These are phyloP conservation scores for Euzetes globulus DNA, from an alignment of 2,888 invertebrate species.

Conservation along the genomic window DNA sequence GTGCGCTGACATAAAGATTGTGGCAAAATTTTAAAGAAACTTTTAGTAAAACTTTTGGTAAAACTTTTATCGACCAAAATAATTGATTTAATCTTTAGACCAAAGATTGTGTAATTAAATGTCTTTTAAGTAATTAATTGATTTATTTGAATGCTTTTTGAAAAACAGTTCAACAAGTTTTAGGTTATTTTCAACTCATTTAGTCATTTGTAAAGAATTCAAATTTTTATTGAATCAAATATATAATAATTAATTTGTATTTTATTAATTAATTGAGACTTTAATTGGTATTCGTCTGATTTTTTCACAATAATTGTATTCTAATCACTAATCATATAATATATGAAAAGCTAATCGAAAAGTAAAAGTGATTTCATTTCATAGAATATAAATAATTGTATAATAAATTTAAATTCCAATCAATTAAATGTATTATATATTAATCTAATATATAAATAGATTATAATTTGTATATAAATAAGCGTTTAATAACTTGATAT, in stretches of 20 bases:
- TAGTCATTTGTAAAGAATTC: background rate
- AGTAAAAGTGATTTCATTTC: slow-evolving; percentile 12
- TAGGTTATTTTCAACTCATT: background rate
- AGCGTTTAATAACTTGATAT: no score
- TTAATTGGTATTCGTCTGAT: no score
- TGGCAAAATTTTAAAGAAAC: no score
- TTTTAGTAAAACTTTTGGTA: background rate
- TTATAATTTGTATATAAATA: background rate
- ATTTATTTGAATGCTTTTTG: background rate
- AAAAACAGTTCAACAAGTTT: background rate
- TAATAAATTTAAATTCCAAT: background rate
- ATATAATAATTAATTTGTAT: no score
- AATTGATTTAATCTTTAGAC: background rate
- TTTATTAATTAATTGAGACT: no score
- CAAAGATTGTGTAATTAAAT: background rate
- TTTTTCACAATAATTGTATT: background rate
- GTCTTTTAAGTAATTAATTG: background rate
- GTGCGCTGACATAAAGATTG: no score
- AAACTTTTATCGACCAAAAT: background rate
- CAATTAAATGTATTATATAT: background rate
- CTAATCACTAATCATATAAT: background rate
- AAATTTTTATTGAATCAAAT: background rate
- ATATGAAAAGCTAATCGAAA: background rate
- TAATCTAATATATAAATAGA: background rate
- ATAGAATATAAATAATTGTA: background rate